These are phyloP conservation scores for Neoniphon sammara DNA, from an alignment of 2,797 vertebrate genomes.

Conservation along the genomic window DNA sequence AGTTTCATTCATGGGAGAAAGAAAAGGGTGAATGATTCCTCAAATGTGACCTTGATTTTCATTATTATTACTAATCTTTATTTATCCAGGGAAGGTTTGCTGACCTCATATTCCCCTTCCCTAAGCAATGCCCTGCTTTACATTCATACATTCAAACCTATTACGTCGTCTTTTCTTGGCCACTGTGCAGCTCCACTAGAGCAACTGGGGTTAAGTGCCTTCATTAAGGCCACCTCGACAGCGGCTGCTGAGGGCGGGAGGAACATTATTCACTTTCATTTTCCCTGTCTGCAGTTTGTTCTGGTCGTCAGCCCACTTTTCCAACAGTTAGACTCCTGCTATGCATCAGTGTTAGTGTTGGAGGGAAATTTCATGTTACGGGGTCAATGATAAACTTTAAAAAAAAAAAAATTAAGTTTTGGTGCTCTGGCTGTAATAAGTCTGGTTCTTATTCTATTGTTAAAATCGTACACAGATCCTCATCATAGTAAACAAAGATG, in stretches of 20 bases:
- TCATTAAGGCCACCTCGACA: slow-evolving; percentile 25
- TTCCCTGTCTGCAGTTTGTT: slow-evolving; percentile 4
- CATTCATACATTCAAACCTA: no score
- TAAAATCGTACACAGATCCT: slow-evolving; percentile 7
- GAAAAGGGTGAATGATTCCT: not conserved
- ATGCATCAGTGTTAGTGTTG: not conserved
- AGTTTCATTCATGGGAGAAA: slow-evolving; percentile 5
- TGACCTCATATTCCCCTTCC: not conserved
- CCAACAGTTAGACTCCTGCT: no score
- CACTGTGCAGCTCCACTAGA: slow-evolving; percentile 35
- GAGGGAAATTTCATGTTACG: no score
- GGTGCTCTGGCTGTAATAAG: not conserved
- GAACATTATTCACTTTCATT: slow-evolving; percentile 19
- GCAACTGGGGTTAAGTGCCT: slow-evolving; percentile 25
- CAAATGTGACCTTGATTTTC: not conserved
- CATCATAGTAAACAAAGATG: slow-evolving; percentile 13
- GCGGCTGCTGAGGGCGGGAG: not conserved
- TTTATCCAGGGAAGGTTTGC: not conserved
- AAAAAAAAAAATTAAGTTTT: no score
- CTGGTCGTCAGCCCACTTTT: no score
- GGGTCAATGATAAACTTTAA: not conserved
- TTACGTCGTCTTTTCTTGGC: slow-evolving; percentile 36
- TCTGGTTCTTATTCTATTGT: slow-evolving; percentile 2
- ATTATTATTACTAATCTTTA: not conserved
- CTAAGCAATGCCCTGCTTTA: no score